Percentiles rank a stretch among this genome's conserved stretches.
Conservation (phyloP, 2,888 invertebrate species). For the Cryptus armator region DNA sequence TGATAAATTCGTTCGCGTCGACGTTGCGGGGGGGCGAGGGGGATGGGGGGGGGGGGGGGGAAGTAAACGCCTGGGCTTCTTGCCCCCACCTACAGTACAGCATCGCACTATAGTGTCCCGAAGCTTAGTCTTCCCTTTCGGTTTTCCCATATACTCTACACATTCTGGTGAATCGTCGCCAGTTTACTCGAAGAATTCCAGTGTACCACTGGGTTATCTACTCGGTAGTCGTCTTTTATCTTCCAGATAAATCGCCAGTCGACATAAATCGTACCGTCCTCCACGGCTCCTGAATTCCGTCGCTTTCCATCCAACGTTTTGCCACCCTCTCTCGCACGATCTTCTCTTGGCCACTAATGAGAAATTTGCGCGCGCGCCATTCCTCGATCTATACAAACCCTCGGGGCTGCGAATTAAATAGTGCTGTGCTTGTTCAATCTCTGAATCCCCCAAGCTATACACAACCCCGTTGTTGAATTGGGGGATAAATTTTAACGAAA, state of each 20-base stretch:
- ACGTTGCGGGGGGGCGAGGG: constrained; percentile 4
- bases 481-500: not conserved
- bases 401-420: constrained; percentile 78
- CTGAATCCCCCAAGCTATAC: constrained; percentile 24
- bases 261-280: constrained; percentile 75
- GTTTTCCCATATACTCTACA: constrained; percentile 20
- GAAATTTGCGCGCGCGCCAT: constrained; percentile 12
- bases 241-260: constrained; percentile 76
- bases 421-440: constrained; percentile 56
- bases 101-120: constrained; percentile 4
- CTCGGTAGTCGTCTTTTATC: constrained; percentile 71
- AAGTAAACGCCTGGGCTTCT: not conserved
- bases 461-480: not conserved
- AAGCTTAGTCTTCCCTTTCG: constrained; percentile 18
- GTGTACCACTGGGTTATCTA: constrained; percentile 11
- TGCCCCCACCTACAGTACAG: not conserved
- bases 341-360: constrained; percentile 4
- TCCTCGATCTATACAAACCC: constrained; percentile 66
- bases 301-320: not conserved
- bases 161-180: not conserved
- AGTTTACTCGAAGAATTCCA: not conserved
- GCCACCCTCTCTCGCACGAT: not conserved
- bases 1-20: constrained; percentile 77
- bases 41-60: not conserved
- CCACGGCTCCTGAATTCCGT: constrained; percentile 66